These are phyloP conservation scores for Psilanteris sp. DNA, from an alignment of 1,140 invertebrate genomes.

Conservation along the genomic window DNA sequence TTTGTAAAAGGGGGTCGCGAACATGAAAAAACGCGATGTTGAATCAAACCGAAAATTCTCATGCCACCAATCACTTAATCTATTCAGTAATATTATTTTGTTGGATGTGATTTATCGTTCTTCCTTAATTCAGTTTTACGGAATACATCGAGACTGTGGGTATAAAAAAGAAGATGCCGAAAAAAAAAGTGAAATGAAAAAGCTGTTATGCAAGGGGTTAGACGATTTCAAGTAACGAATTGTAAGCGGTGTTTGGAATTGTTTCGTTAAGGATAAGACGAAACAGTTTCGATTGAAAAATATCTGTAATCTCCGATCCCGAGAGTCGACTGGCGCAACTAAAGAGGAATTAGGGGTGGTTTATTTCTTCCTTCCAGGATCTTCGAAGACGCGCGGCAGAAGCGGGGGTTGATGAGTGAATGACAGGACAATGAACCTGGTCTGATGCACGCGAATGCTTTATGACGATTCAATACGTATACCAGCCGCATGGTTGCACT, in stretches of 20 bases:
- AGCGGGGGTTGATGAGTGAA: conserved; percentile 79
- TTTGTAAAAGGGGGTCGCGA: conserved; percentile 56
- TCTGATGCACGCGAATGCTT: conserved; percentile 78
- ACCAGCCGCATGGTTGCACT: conserved; percentile 72
- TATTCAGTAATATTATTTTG: conserved; percentile 10
- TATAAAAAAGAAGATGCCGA: too few relatives aligned
- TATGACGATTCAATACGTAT: conserved; percentile 80
- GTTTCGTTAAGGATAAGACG: conserved; percentile 24
- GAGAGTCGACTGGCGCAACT: conserved; percentile 22
- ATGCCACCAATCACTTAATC: conserved; percentile 47
- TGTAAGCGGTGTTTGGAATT: background rate
- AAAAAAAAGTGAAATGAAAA: conserved; percentile 2
- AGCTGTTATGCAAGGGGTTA: conserved; percentile 1
- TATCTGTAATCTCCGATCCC: conserved; percentile 64
- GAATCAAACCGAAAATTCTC: conserved; percentile 72
- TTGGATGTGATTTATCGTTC: conserved; percentile 47
- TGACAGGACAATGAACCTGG: conserved; percentile 79
- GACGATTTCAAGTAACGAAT: background rate
- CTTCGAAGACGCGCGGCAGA: conserved; percentile 34
- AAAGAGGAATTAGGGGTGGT: conserved; percentile 77
- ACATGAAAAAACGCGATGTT: conserved; percentile 41
- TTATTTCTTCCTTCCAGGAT: conserved; percentile 74
- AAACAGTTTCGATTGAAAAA: conserved; percentile 65
- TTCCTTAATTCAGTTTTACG: conserved; percentile 7
- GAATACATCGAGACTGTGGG: too few relatives aligned